phyloP scores from a whole-genome alignment of 2,113 vertebrate species.

The Cervus canadensis region DNA sequence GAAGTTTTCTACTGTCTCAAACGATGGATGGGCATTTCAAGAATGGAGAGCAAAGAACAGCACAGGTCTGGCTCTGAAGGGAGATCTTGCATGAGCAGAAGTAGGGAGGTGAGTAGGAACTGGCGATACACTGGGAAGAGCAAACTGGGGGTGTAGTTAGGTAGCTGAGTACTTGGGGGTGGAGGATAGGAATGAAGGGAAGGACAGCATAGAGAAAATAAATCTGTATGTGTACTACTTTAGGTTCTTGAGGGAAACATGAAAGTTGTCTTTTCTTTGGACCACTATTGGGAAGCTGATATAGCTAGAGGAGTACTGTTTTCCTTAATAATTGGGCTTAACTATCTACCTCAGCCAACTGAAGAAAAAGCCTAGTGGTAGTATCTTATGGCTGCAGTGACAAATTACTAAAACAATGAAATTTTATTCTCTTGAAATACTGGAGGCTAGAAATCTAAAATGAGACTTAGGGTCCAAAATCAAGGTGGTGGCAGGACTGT shows the following conservation, averaged over 20 bases:
- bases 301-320: background rate
- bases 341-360: background rate
- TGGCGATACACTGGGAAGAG: background rate
- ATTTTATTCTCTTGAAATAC: background rate
- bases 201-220: background rate
- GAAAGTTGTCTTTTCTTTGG: background rate
- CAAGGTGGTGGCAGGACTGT: background rate
- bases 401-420: background rate
- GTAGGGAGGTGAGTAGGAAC: background rate
- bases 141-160: background rate
- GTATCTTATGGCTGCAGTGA: background rate
- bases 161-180: background rate
- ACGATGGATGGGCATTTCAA: background rate
- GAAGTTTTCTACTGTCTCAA: background rate
- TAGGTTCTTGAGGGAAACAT: background rate
- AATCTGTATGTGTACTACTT: background rate
- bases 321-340: background rate
- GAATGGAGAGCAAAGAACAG: background rate
- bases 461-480: background rate
- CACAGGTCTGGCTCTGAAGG: background rate
- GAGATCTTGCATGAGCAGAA: background rate
- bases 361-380: background rate
- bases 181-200: background rate
- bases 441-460: background rate
- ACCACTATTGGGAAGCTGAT: background rate